These are phyloP conservation scores for Dasypogon diadema DNA, from an alignment of 2,888 invertebrate genomes.

Conservation along the genomic window DNA sequence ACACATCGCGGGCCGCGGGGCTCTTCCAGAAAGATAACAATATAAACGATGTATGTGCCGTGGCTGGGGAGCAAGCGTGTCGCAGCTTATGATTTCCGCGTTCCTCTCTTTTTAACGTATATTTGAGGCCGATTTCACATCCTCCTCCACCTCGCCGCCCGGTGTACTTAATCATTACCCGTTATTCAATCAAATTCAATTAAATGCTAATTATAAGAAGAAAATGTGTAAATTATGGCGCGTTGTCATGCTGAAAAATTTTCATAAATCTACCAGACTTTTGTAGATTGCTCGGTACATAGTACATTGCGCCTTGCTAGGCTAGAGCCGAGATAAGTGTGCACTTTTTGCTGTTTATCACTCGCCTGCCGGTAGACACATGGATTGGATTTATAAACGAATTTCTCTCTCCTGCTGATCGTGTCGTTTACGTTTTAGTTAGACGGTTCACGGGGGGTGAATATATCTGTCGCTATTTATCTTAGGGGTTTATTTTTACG, in stretches of 20 bases:
- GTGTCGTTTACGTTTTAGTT: too few species aligned
- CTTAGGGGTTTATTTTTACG: neutral
- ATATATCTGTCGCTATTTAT: neutral
- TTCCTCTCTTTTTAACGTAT: conserved; percentile 24
- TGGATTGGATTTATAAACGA: too few species aligned
- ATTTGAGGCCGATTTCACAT: conserved; percentile 15
- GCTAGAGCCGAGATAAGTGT: too few species aligned
- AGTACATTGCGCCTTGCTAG: too few species aligned
- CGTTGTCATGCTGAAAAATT: conserved; percentile 31
- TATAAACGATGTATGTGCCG: neutral
- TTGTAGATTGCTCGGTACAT: too few species aligned
- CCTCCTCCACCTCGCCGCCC: neutral
- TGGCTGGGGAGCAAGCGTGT: neutral
- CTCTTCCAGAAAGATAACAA: conserved; percentile 10
- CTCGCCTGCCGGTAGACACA: too few species aligned
- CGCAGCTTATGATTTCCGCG: conserved; percentile 47
- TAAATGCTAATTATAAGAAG: conserved; percentile 40
- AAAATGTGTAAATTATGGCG: conserved; percentile 29
- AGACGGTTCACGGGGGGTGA: too few species aligned
- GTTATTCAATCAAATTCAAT: conserved; percentile 44
- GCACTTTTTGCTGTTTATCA: too few species aligned
- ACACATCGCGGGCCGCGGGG: neutral
- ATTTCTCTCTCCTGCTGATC: too few species aligned
- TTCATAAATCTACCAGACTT: conserved; percentile 19
- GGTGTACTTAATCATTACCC: neutral